Evolutionary conservation across 2,797 vertebrate genomes (phyloP).

Genomic region (Enteromius mattozi): DNA sequence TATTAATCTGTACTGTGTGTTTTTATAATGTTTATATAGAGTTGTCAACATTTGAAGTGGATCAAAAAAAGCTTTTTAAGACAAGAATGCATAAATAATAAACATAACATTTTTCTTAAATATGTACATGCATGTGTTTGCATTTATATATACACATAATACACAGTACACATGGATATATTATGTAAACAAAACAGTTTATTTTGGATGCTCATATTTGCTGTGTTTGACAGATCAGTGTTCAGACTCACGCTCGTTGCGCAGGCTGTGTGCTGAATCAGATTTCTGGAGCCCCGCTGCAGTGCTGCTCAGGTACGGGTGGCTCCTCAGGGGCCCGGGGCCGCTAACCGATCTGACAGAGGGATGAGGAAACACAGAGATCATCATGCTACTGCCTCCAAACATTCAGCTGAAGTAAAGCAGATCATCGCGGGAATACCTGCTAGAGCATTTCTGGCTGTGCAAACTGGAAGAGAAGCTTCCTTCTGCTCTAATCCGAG

Average conservation of each 20-base stretch:
- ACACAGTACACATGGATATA: no score
- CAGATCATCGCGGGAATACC: slow-evolving; percentile 73
- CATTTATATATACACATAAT: no score
- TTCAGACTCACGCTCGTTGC: slow-evolving; percentile 75
- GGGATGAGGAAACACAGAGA: slow-evolving; percentile 47
- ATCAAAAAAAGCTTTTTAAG: no score
- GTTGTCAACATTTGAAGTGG: no score
- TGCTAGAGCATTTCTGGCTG: slow-evolving; percentile 79
- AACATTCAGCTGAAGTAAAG: not conserved
- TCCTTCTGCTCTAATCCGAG: not conserved
- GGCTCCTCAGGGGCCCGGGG: slow-evolving; percentile 75
- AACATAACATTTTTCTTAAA: no score
- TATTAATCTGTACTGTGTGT: no score
- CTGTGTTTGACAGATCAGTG: no score
- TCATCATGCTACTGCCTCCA: not conserved
- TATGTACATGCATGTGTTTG: no score
- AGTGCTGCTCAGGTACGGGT: slow-evolving; percentile 67
- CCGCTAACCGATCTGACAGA: slow-evolving; percentile 61
- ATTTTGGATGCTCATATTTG: no score
- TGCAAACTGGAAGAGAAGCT: slow-evolving; percentile 89
- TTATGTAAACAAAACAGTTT: no score
- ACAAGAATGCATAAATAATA: no score
- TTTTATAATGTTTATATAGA: no score
- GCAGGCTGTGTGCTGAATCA: slow-evolving; percentile 83
- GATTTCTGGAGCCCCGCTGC: slow-evolving; percentile 79